These are phyloP conservation scores for Macroramphosus scolopax DNA, from an alignment of 2,797 vertebrate species.

Conservation along the genomic window DNA sequence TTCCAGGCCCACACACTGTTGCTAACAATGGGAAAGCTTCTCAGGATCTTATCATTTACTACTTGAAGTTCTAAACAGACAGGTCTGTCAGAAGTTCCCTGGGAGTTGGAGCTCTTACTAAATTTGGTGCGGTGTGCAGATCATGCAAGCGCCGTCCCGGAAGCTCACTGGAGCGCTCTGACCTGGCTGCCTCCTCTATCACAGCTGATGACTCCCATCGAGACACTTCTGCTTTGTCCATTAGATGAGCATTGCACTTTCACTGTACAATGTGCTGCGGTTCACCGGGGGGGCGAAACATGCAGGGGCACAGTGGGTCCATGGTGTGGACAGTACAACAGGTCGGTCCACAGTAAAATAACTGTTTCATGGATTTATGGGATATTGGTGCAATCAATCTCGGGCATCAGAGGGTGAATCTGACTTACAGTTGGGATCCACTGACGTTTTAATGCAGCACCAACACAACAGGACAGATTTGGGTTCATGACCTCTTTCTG, in stretches of 20 bases:
- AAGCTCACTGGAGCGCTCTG: slow-evolving; percentile 27
- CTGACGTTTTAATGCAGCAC: too few relatives aligned
- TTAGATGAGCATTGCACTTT: slow-evolving; percentile 23
- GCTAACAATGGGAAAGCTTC: background rate
- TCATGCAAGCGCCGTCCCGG: slow-evolving; percentile 17
- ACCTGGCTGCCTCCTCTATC: slow-evolving; percentile 21
- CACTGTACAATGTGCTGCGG: slow-evolving; percentile 14
- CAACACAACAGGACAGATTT: too few relatives aligned
- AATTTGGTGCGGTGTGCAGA: slow-evolving; percentile 16
- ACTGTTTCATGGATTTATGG: too few relatives aligned
- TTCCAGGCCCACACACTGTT: background rate
- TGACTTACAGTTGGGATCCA: too few relatives aligned
- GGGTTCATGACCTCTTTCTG: too few relatives aligned
- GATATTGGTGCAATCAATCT: too few relatives aligned
- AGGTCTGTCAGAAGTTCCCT: slow-evolving; percentile 9
- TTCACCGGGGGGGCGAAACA: background rate
- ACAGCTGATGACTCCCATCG: slow-evolving; percentile 33
- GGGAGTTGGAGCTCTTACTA: slow-evolving; percentile 17
- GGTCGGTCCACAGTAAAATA: too few relatives aligned
- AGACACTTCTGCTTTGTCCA: slow-evolving; percentile 56
- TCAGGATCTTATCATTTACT: background rate
- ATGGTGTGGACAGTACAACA: too few relatives aligned
- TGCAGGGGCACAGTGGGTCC: background rate
- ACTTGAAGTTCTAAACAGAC: slow-evolving; percentile 7
- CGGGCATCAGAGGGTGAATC: too few relatives aligned